Evolutionary conservation across 2,888 invertebrate genomes (phyloP), one percentile per base, ranked within the genome.

Genomic region (Phorcus lineatus): DNA sequence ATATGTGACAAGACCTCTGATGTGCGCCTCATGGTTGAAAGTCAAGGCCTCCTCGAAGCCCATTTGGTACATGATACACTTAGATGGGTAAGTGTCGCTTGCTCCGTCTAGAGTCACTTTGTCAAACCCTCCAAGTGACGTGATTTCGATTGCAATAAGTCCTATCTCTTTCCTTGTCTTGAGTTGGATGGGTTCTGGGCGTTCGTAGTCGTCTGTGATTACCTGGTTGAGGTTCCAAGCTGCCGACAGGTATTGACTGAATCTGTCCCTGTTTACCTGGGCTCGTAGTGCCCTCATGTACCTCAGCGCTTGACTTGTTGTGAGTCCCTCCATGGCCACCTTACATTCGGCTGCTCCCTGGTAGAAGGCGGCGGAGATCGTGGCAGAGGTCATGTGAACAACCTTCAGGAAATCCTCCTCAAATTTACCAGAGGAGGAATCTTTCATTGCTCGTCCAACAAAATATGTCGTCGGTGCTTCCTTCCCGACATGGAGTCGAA

Each of bases 21-120:
- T 79, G 53, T 88, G 88, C 0, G 88, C 88, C 62, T 84, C 86
- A 55, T 88, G 87, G 54, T 86, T 86, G 67, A 87, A 83, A 66
- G 84, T 84, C 55, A 88, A 80, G 4, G 88, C 88, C 66, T 86
- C 88, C 52, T 86, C 82, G 70, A 83, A 85, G 13, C 80, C 81
- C 78, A 88, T 82, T 82, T 88, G 88, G 79, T 88, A 87, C 87
- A 88, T 88, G 82, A 88, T 88, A 66, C 88, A 88, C 54, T 87
- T 85, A 22, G 87, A 87, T 7, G 88, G 88, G 76, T 88, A 88
- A 67, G 87, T 84, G 80, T 88, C 88, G 57, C 86, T 86, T 24
- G 88, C 88, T n/a, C 88, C 87, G 52, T 88, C 87, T 86, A 87
- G 87, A 0, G 87, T 88, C 7, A 88, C 76, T 62, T 87, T 88